Evolutionary conservation across 2,113 vertebrate species (phyloP), one percentile per base, ranked within the genome.

Genomic region (Bothrops jararaca): DNA sequence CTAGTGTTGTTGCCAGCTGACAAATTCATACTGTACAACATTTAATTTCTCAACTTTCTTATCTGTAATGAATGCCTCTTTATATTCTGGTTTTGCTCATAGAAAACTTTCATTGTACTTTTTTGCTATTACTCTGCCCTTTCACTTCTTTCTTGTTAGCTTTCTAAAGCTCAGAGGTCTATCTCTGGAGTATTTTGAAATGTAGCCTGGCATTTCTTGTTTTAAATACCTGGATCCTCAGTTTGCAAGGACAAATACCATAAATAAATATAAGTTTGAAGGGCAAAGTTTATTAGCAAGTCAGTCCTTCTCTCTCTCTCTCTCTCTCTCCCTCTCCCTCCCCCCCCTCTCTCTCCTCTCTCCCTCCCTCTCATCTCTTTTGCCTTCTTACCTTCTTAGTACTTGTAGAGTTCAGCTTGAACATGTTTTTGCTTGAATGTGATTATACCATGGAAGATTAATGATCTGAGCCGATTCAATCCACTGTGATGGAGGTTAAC

Each of bases 341-440:
- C 1, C 48, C 8, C 48, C 7, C 1, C 48, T 48, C 48, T 7
- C 48, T 7, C 48, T 48, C 48, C 48, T 48, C 45, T 1, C 48
- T 50, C 48, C 1, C 48, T 50, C 48, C 8, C 48, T 50, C 48
- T 50, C 48, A 9, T 50, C 48, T 50, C 8, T 50, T 50, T 50
- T 50, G 20, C 29, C 45, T 52, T 93, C 92, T 92, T 92, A 89
- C 85, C 22, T 20, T 48, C 48, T 86, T 2, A 3, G 18, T 91
- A 69, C 80, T 69, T 94, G 48, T 64, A 92, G 42, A 86, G 69
- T 93, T 50, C 26, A 93, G 89, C 94, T 56, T 89, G 92, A 95
- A 90, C 96, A 6, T 94, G 96, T 96, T 97, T 96, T 60, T 96
- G 92, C 97, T 95, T 96, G 96, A 95, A 94, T 64, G 0, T 95